Conservation (phyloP, 2,113 vertebrate genomes). For the Sphaerodactylus townsendi region DNA sequence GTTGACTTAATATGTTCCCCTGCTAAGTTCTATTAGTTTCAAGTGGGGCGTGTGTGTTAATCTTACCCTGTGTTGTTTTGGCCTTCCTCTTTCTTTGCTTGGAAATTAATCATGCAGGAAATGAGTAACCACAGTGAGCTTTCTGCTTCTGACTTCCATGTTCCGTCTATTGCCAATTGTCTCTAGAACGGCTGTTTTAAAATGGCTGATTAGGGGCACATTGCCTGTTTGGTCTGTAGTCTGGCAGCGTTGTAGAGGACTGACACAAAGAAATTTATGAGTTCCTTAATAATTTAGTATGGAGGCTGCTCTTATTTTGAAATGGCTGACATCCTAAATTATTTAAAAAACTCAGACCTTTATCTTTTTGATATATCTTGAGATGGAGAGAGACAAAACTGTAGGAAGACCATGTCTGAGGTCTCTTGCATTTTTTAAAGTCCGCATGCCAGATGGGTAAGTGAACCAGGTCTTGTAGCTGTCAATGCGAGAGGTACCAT, state of each 20-base stretch:
- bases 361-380: not conserved
- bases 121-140: slow-evolving; percentile 72
- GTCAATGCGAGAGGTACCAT: too few relatives aligned
- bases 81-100: slow-evolving; percentile 61
- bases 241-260: not conserved
- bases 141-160: slow-evolving; percentile 70
- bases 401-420: too few relatives aligned
- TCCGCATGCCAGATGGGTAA: too few relatives aligned
- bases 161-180: slow-evolving; percentile 36
- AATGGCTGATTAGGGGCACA: slow-evolving; percentile 55
- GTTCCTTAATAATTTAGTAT: not conserved
- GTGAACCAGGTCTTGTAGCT: too few relatives aligned
- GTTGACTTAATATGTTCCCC: not conserved
- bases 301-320: not conserved
- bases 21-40: slow-evolving; percentile 34
- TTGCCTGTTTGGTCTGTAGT: not conserved
- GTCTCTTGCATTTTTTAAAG: too few relatives aligned
- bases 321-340: not conserved
- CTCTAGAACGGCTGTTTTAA: slow-evolving; percentile 38
- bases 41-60: slow-evolving; percentile 10
- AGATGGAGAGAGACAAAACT: too few relatives aligned
- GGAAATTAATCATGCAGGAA: slow-evolving; percentile 81
- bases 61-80: slow-evolving; percentile 45
- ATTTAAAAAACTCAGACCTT: not conserved
- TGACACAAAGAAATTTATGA: not conserved